Base-by-base conservation (phyloP, 1,140 invertebrate species). In the Leptestheria dahalacensis region DNA sequence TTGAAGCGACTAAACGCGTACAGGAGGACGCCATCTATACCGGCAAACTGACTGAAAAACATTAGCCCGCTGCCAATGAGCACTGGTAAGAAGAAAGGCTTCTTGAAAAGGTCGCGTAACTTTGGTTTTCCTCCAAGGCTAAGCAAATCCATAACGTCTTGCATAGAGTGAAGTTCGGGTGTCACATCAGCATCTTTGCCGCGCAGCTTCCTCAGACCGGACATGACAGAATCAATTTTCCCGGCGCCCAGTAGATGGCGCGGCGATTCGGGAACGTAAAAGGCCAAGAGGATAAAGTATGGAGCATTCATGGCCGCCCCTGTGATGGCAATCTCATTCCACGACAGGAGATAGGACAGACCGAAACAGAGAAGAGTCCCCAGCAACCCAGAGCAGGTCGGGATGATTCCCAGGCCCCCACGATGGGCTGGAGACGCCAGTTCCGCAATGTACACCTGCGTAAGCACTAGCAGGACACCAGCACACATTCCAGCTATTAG, bases 1-100 rank as follows among this genome's bases (percentile, higher is more conserved):
- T 49, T 51, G 49, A 50, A 60, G 6, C 56, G 55, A 29, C 57
- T 48, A 23, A 47, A 61, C 11, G 61, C 61, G 29, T 57, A 62
- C 18, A 57, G 48, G 18, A 62, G 33, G 23, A 62, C 61, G 47
- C 54, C 47, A 57, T 62, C 61, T 9, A 62, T 57, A 2, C 61
- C 61, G 21, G 54, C 48, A 23, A 62, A 62, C 46, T 62, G 61
- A 25, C 61, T 57, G 55, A 62, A 62, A 57, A 62, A 62, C 61
- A 62, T 62, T 20, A 62, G 24, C 18, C 48, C 56, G 18, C 61
- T 49, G 24, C 46, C 54, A 24, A 62, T 51, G 24, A 25, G 26
- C 10, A 62, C 61, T 25, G 61, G 61, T 12, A 28, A 12, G 15
- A 48, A 49, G 48, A 62, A 62, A 3, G 53, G 46, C 21, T 48